Evolutionary conservation across 2,113 vertebrate genomes (phyloP), one percentile per base, ranked within the genome.

Genomic region (Penelope pileata): DNA sequence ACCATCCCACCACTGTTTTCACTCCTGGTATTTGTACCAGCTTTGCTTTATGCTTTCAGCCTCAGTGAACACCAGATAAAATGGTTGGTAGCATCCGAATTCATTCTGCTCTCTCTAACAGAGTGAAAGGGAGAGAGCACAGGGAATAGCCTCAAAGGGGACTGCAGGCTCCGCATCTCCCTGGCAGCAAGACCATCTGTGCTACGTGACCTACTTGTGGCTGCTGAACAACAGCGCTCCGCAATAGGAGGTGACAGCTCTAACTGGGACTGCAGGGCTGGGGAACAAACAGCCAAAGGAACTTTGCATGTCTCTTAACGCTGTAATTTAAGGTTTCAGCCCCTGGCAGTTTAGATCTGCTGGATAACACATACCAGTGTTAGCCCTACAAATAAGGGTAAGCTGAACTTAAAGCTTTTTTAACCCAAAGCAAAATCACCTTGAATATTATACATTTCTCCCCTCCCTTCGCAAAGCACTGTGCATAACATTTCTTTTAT

Each of bases 161-260:
- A 51, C 48, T 54, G 73, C 69, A 51, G 83, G 3, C 58, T 40
- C 56, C 2, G 2, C 83, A 11, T 1, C 1, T 10, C 38, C 32
- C 91, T 62, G 86, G 83, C 73, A 86, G 64, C 2, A 3, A 43
- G 80, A 56, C 40, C 64, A 29, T 40, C 74, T 88, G 68, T 38
- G 77, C 95, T 69, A 30, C 1, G 1, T 91, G 81, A 85, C 84
- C 91, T 87, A 66, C 66, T 90, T 87, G 86, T 29, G 81, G 47
- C 68, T 85, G 79, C 36, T 29, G n/a, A 74, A 47, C 54, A 74
- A 36, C 45, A 51, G 67, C 18, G 2, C 0, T 3, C 69, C 67
- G 81, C 56, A 32, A 43, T 1, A 7, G 34, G 48, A 59, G 85
- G 60, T 26, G 29, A 30, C 70, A 45, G 91, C 64, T 51, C 43